phyloP scores from a whole-genome alignment of 2,888 invertebrate species.

The Heliconius cydno region DNA sequence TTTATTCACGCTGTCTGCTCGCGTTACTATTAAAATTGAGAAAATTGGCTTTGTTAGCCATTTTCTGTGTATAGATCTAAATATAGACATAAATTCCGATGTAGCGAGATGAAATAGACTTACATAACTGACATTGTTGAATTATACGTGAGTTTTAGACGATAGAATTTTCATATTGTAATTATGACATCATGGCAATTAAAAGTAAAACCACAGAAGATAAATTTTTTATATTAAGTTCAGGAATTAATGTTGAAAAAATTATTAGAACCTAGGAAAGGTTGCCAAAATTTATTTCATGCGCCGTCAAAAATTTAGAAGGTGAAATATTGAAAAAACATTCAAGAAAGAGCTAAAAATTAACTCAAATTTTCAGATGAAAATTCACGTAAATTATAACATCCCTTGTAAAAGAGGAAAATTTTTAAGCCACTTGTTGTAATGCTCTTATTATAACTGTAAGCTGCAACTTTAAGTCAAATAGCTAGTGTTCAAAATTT shows the following conservation, averaged over 20 bases:
- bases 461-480: constrained; percentile 10
- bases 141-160: neutral
- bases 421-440: neutral
- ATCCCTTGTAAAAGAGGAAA: no score
- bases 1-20: constrained; percentile 43
- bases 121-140: neutral
- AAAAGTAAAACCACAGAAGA: no score
- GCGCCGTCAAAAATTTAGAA: neutral
- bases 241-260: neutral
- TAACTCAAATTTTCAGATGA: neutral
- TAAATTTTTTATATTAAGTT: neutral
- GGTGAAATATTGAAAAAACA: neutral
- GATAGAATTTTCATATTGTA: neutral
- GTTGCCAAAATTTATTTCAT: neutral
- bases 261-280: neutral
- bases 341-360: neutral
- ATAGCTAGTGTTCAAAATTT: constrained; percentile 20
- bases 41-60: constrained; percentile 25
- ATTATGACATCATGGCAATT: neutral
- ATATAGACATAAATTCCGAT: constrained; percentile 1
- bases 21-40: constrained; percentile 40
- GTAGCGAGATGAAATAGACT: neutral
- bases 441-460: neutral
- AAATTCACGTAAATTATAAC: no score
- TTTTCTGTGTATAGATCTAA: neutral